phyloP scores from a whole-genome alignment of 2,113 vertebrate genomes.

The Psammodynastes pulverulentus region DNA sequence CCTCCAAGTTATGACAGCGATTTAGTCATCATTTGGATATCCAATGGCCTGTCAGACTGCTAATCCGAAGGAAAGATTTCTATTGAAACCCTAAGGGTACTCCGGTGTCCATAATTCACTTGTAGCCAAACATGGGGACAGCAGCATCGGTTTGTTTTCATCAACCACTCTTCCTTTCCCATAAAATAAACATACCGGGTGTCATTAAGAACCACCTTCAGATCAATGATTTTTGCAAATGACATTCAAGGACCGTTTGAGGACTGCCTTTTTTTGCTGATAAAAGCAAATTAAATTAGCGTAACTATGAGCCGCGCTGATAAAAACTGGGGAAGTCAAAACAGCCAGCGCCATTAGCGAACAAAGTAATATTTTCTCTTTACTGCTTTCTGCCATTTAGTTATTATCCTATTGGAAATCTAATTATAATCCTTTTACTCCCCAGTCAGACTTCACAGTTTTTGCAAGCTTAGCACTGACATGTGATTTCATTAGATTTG shows the following conservation, averaged over 20 bases:
- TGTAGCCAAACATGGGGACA: conserved; percentile 4
- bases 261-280: conserved; percentile 66
- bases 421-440: conserved; percentile 90
- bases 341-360: conserved; percentile 78
- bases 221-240: conserved; percentile 77
- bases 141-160: conserved; percentile 55
- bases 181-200: conserved; percentile 70
- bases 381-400: conserved; percentile 82
- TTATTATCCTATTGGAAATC: conserved; percentile 88
- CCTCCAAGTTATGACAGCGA: neutral
- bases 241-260: conserved; percentile 71
- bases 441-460: conserved; percentile 87
- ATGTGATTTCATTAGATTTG: conserved; percentile 92
- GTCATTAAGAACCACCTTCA: conserved; percentile 73
- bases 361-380: conserved; percentile 83
- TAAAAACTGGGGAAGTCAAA: conserved; percentile 74
- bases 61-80: neutral
- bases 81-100: neutral
- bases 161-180: conserved; percentile 59
- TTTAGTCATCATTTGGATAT: neutral
- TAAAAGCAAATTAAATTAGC: conserved; percentile 79
- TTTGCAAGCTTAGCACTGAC: conserved; percentile 91
- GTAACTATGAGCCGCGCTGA: conserved; percentile 72
- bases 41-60: neutral
- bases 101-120: conserved; percentile 29